These are phyloP conservation scores for Cyprinodon tularosa DNA, from an alignment of 2,113 vertebrate species.

Conservation along the genomic window DNA sequence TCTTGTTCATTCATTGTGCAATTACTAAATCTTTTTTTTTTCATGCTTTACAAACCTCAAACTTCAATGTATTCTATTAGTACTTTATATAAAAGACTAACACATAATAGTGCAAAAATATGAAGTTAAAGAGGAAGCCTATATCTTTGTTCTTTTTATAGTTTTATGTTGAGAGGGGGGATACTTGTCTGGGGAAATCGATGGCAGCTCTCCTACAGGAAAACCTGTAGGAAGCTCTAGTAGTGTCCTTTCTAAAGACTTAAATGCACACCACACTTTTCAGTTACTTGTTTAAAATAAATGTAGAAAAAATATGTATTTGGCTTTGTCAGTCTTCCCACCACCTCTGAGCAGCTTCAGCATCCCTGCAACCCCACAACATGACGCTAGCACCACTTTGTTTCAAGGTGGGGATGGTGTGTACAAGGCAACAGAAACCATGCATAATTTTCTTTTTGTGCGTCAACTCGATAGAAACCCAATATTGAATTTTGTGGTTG, in stretches of 20 bases:
- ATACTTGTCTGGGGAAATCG: not conserved
- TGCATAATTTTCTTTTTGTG: no score
- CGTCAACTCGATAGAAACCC: no score
- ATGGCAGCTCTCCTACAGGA: not conserved
- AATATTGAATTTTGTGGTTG: not conserved
- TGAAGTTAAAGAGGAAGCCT: not conserved
- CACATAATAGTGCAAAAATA: not conserved
- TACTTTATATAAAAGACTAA: not conserved
- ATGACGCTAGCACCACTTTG: not conserved
- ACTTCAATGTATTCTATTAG: not conserved
- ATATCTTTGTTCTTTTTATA: no score
- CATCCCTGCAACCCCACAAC: not conserved
- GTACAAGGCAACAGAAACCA: not conserved
- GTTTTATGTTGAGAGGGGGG: no score
- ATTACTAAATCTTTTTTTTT: not conserved
- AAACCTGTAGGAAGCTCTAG: not conserved
- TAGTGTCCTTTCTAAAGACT: not conserved
- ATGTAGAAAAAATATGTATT: no score
- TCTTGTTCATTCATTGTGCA: conserved; percentile 28
- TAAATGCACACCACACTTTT: no score
- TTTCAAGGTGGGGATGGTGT: not conserved
- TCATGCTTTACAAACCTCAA: not conserved
- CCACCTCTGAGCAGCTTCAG: no score
- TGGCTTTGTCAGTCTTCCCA: no score
- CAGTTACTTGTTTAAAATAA: no score